These are phyloP conservation scores for Pterois miles DNA, from an alignment of 2,797 vertebrate species.

Conservation along the genomic window DNA sequence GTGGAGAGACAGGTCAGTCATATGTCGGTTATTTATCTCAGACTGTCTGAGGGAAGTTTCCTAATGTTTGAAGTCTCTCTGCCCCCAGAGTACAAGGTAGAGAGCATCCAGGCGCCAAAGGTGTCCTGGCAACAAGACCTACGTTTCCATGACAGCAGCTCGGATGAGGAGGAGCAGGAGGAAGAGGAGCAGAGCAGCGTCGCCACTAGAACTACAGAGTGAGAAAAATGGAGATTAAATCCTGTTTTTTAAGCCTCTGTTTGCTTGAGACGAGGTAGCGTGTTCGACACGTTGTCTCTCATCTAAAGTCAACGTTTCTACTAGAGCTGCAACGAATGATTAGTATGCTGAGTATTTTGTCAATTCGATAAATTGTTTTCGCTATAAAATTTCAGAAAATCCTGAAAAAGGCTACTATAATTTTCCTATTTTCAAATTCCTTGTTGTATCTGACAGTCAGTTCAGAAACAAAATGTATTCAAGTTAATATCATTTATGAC, in stretches of 20 bases:
- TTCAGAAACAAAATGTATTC: neutral
- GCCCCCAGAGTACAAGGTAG: conserved; percentile 83
- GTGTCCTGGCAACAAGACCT: conserved; percentile 87
- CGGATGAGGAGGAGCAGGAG: conserved; percentile 84
- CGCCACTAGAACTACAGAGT: conserved; percentile 39
- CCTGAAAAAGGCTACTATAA: neutral
- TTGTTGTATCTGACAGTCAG: neutral
- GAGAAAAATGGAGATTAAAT: conserved; percentile 9
- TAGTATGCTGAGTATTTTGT: neutral
- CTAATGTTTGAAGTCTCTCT: neutral
- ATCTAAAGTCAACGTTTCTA: neutral
- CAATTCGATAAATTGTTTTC: neutral
- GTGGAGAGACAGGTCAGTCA: conserved; percentile 78
- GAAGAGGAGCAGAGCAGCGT: conserved; percentile 59
- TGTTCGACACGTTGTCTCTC: neutral
- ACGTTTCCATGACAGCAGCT: conserved; percentile 91
- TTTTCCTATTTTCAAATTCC: neutral
- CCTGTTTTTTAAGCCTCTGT: neutral
- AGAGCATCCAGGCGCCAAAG: conserved; percentile 81
- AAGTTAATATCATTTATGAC: neutral
- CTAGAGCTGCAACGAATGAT: neutral
- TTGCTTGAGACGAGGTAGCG: neutral
- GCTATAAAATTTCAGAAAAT: neutral
- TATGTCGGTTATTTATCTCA: neutral
- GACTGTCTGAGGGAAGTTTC: neutral